These are phyloP conservation scores for Hydrolagus affinis DNA, from an alignment of 2,113 vertebrate species.

Conservation along the genomic window DNA sequence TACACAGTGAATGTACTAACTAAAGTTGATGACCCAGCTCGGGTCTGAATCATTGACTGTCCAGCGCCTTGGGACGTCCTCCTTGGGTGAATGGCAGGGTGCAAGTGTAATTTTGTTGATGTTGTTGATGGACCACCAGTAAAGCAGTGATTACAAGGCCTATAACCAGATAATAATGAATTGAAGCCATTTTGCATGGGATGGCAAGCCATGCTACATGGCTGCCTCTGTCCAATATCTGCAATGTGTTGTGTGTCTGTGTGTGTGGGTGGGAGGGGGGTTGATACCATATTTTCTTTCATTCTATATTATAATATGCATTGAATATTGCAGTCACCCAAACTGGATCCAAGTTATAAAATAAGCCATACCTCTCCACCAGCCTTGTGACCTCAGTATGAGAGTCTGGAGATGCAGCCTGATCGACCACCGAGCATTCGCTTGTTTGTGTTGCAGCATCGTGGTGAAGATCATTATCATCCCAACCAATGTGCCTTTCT, in stretches of 20 bases:
- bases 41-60: too few species aligned
- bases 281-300: neutral
- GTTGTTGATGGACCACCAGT: too few species aligned
- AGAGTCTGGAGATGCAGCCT: neutral
- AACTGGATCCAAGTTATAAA: neutral
- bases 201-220: neutral
- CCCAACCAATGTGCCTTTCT: neutral
- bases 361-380: neutral
- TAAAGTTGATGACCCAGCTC: too few species aligned
- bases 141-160: too few species aligned
- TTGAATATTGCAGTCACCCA: neutral
- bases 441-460: constrained; percentile 25
- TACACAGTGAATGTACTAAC: too few species aligned
- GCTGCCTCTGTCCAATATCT: neutral
- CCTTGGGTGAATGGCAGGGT: too few species aligned
- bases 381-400: neutral
- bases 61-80: too few species aligned
- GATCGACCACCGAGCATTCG: neutral
- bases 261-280: too few species aligned
- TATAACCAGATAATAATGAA: too few species aligned
- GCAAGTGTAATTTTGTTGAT: too few species aligned
- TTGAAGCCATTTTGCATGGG: neutral
- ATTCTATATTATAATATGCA: neutral
- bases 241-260: neutral
- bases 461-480: neutral